Percentiles rank a stretch among this genome's conserved stretches.
Evolutionary conservation across 1,140 invertebrate genomes (phyloP).

Genomic region (Microplitis mediator): DNA sequence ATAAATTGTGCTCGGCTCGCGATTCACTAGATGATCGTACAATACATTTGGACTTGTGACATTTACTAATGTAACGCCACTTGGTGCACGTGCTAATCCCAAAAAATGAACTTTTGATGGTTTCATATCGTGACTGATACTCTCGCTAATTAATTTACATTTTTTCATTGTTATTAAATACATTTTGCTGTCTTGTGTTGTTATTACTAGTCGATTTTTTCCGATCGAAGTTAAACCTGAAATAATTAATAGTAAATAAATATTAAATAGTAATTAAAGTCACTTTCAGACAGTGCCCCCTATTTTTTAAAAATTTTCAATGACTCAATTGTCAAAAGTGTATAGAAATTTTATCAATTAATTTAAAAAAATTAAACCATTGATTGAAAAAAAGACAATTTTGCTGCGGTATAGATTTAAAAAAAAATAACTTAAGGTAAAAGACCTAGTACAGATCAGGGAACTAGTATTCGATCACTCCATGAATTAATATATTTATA

Average conservation of each 20-base stretch:
- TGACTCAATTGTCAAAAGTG: too few relatives aligned
- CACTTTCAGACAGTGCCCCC: too few relatives aligned
- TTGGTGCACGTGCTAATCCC: slow-evolving; percentile 48
- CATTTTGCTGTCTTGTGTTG: slow-evolving; percentile 48
- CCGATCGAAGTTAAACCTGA: slow-evolving; percentile 39
- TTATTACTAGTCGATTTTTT: slow-evolving; percentile 37
- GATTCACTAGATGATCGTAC: slow-evolving; percentile 53
- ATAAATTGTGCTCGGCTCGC: slow-evolving; percentile 49
- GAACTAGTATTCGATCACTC: too few relatives aligned
- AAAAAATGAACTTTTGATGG: slow-evolving; percentile 45
- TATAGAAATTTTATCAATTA: too few relatives aligned
- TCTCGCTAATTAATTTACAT: slow-evolving; percentile 24
- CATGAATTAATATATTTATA: too few relatives aligned
- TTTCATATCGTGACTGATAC: slow-evolving; percentile 39
- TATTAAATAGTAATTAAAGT: not conserved
- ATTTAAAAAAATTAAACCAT: too few relatives aligned
- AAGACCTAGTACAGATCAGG: too few relatives aligned
- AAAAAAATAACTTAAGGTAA: too few relatives aligned
- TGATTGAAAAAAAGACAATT: too few relatives aligned
- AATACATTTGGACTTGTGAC: slow-evolving; percentile 48
- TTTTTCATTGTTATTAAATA: slow-evolving; percentile 27
- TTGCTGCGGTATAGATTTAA: too few relatives aligned
- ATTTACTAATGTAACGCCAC: slow-evolving; percentile 42
- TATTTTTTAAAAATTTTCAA: too few relatives aligned
- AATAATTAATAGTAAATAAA: slow-evolving; percentile 30